Conservation (phyloP, 2,113 vertebrate species). For the Elgaria multicarinata region DNA sequence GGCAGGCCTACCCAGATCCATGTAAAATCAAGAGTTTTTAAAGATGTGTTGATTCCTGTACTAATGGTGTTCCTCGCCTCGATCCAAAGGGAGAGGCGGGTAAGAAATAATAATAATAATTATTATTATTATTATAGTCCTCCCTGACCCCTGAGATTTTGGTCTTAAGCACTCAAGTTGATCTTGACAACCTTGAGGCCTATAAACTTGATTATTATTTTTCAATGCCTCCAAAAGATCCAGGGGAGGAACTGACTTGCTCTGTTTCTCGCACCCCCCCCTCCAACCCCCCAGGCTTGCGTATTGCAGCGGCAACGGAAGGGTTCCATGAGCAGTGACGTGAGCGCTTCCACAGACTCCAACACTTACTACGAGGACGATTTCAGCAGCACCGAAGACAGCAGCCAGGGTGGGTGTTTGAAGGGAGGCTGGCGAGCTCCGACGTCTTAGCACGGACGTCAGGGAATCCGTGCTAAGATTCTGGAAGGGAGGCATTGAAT, state of each 20-base stretch:
- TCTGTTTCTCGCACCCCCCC: neutral
- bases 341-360: constrained; percentile 96
- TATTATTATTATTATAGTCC: too few relatives aligned
- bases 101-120: too few relatives aligned
- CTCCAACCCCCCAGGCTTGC: constrained; percentile 83
- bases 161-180: neutral
- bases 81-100: too few relatives aligned
- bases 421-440: too few relatives aligned
- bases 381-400: constrained; percentile 99
- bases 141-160: too few relatives aligned
- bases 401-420: constrained; percentile 90
- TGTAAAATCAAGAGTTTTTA: too few relatives aligned
- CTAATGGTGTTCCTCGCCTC: too few relatives aligned
- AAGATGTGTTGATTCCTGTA: too few relatives aligned
- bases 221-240: neutral
- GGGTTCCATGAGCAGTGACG: constrained; percentile 96
- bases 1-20: too few relatives aligned
- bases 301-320: constrained; percentile 97
- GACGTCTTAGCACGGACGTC: neutral
- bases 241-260: neutral
- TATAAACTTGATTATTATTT: neutral
- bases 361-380: constrained; percentile 99
- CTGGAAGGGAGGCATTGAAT: neutral
- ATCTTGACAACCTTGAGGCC: neutral
- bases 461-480: too few relatives aligned